A percentile compares a stretch with the other conserved stretches of the same genome.
Conservation (phyloP, 2,113 vertebrate genomes). For the Heterochromis multidens region DNA sequence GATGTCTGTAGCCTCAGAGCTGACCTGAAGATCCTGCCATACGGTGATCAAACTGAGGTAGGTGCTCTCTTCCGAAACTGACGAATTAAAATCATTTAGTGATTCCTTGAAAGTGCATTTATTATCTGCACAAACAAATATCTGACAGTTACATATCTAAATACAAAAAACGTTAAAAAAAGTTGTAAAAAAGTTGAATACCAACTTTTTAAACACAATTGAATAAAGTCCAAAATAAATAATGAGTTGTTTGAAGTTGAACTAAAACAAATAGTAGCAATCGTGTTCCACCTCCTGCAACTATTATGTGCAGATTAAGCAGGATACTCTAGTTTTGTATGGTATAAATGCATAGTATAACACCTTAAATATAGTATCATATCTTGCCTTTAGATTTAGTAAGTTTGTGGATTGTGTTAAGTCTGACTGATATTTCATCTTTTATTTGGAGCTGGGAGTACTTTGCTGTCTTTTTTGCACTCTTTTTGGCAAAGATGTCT, state of each 20-base stretch:
- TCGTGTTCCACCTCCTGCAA: background rate
- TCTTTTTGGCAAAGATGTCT: no score
- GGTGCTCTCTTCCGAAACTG: background rate
- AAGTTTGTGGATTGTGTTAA: no score
- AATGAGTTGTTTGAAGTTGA: background rate
- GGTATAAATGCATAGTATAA: background rate
- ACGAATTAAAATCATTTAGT: background rate
- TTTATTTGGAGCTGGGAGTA: no score
- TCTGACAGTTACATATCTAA: background rate
- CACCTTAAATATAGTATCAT: background rate
- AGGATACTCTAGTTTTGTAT: background rate
- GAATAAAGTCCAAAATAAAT: background rate
- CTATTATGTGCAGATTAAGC: background rate
- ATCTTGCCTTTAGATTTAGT: background rate
- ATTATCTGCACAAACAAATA: background rate
- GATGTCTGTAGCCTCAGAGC: slow-evolving; percentile 69
- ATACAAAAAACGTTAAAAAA: no score
- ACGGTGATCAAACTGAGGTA: slow-evolving; percentile 81
- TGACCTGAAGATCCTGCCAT: slow-evolving; percentile 73
- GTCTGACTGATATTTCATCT: no score
- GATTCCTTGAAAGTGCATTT: background rate
- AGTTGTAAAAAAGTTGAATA: no score
- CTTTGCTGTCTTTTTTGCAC: no score
- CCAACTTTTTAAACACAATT: no score
- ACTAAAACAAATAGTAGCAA: background rate